Percentiles rank a stretch among this genome's conserved stretches.
Conservation (phyloP, 64 coral and sea anemone genomes). For the Anthopleura sola region DNA sequence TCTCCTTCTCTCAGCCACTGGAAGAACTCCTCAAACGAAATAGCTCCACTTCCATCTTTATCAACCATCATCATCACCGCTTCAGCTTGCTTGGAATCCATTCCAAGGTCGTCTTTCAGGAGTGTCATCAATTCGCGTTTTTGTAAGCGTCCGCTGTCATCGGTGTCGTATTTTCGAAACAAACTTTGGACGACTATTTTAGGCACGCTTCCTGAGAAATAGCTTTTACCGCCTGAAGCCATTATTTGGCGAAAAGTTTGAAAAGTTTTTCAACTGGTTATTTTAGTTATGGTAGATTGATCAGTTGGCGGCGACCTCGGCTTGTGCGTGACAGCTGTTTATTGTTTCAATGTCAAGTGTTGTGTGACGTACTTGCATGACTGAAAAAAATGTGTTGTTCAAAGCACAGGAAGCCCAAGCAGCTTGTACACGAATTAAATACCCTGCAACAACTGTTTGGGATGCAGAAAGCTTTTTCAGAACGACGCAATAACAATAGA, state of each 20-base stretch:
- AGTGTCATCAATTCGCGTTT: conserved; percentile 42
- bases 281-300: not conserved
- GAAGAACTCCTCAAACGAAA: conserved; percentile 73
- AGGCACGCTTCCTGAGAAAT: conserved; percentile 10
- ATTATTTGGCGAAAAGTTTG: not conserved
- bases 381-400: too few relatives aligned
- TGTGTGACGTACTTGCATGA: too few relatives aligned
- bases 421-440: too few relatives aligned
- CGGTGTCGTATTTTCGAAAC: conserved; percentile 77
- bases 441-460: too few relatives aligned
- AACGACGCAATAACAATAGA: too few relatives aligned
- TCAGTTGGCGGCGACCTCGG: too few relatives aligned
- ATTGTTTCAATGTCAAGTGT: too few relatives aligned
- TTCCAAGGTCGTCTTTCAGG: conserved; percentile 53
- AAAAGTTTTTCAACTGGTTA: not conserved
- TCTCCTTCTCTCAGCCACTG: conserved; percentile 53
- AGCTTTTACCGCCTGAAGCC: not conserved
- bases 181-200: conserved; percentile 42
- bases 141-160: conserved; percentile 51
- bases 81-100: conserved; percentile 54
- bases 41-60: conserved; percentile 71
- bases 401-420: too few relatives aligned
- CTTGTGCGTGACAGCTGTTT: too few relatives aligned
- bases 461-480: too few relatives aligned
- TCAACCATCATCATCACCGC: conserved; percentile 51